These are phyloP conservation scores for Scaptomyza parva DNA, from an alignment of 2,888 invertebrate species.

Conservation along the genomic window DNA sequence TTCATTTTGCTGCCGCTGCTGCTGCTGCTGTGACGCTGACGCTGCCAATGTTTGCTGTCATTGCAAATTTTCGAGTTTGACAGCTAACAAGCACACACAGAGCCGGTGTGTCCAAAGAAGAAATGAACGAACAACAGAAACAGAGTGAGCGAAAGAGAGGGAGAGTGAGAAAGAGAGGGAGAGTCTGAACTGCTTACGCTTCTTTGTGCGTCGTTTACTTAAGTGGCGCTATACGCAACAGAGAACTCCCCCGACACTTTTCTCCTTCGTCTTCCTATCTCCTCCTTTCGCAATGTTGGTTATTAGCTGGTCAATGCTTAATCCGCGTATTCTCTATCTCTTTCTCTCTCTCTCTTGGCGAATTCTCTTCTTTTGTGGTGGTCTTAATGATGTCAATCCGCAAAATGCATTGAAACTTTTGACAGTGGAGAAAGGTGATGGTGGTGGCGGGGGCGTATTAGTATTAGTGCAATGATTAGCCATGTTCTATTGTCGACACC, in stretches of 20 bases:
- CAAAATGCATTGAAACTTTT: slow-evolving; percentile 53
- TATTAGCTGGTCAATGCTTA: slow-evolving; percentile 65
- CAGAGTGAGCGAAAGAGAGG: neutral
- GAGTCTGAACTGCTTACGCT: slow-evolving; percentile 20
- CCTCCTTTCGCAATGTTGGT: slow-evolving; percentile 42
- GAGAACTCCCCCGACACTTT: neutral
- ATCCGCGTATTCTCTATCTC: slow-evolving; percentile 7
- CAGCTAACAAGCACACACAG: slow-evolving; percentile 80
- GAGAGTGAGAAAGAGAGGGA: slow-evolving; percentile 1
- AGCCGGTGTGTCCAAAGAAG: slow-evolving; percentile 46
- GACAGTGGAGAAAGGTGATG: slow-evolving; percentile 17
- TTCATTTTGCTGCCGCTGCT: slow-evolving; percentile 68
- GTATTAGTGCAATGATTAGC: slow-evolving; percentile 57
- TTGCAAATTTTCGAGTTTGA: slow-evolving; percentile 84
- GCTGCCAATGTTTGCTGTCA: slow-evolving; percentile 82
- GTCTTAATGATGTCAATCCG: slow-evolving; percentile 77
- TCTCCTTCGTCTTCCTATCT: neutral
- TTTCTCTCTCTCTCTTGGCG: neutral
- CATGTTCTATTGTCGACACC: slow-evolving; percentile 19
- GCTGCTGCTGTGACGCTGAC: slow-evolving; percentile 49
- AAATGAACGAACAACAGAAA: slow-evolving; percentile 10
- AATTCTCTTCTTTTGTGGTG: slow-evolving; percentile 21
- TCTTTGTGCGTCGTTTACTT: slow-evolving; percentile 66
- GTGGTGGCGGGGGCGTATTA: slow-evolving; percentile 6
- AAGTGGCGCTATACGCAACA: slow-evolving; percentile 74